Evolutionary conservation across 2,797 vertebrate species (phyloP).

Genomic region (Corythornis leucogaster): DNA sequence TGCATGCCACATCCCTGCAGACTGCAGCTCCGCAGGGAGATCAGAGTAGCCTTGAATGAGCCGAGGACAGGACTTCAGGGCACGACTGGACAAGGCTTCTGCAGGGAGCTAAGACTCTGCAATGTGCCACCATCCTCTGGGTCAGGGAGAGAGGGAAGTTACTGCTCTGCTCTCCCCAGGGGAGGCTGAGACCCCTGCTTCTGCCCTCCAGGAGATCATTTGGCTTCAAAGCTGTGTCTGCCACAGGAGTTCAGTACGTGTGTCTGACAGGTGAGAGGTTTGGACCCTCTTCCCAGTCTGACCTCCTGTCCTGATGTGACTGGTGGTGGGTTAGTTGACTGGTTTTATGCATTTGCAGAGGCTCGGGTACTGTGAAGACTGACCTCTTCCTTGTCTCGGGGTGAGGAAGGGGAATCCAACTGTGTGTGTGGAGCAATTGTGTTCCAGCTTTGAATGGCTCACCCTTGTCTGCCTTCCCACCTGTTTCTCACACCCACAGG

Average conservation of each 20-base stretch:
- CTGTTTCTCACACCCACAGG: fast-evolving
- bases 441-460: not conserved
- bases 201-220: not conserved
- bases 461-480: not conserved
- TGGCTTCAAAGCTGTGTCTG: not conserved
- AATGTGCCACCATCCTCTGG: not conserved
- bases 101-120: not conserved
- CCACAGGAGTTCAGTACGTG: not conserved
- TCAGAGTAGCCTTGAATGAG: slow-evolving; percentile 73
- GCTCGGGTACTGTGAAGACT: not conserved
- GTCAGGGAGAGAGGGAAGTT: not conserved
- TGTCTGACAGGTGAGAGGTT: not conserved
- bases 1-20: not conserved
- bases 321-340: not conserved
- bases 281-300: not conserved
- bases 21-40: slow-evolving; percentile 15
- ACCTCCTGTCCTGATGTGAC: not conserved
- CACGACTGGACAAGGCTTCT: not conserved
- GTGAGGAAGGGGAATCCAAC: not conserved
- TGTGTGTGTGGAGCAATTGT: not conserved
- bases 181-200: not conserved
- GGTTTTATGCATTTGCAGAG: not conserved
- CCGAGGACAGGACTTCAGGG: slow-evolving; percentile 64
- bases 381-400: not conserved
- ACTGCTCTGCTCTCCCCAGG: not conserved